Percentiles rank a stretch among this genome's conserved stretches.
These are phyloP conservation scores for Lithophane ornitopus DNA, from an alignment of 2,888 invertebrate genomes.

Conservation along the genomic window DNA sequence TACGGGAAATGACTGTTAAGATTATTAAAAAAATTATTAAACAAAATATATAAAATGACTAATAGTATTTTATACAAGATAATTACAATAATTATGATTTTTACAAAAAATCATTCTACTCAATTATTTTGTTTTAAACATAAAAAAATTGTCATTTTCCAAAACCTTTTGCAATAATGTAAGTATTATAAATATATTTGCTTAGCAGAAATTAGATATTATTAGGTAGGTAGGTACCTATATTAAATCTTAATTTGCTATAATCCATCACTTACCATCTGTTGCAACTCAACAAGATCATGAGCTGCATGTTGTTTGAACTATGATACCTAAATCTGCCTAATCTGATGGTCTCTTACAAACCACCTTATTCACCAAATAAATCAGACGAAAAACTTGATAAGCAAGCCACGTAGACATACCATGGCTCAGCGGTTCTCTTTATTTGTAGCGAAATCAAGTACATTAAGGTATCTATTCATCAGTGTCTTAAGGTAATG, in stretches of 20 bases:
- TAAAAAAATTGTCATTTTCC: too few species aligned
- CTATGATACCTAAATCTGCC: not conserved
- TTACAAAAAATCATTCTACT: too few species aligned
- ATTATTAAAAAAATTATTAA: not conserved
- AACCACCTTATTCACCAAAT: not conserved
- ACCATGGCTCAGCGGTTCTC: conserved; percentile 19
- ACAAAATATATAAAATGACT: not conserved
- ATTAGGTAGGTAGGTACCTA: too few species aligned
- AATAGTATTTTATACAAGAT: too few species aligned
- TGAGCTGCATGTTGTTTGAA: not conserved
- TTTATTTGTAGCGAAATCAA: conserved; percentile 32
- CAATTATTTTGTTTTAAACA: not conserved
- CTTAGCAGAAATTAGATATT: not conserved
- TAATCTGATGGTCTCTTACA: not conserved
- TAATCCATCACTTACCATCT: not conserved
- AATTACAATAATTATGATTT: not conserved
- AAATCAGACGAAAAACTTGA: conserved; percentile 1
- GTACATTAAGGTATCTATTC: conserved; percentile 48
- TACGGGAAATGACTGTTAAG: too few species aligned
- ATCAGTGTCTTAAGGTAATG: conserved; percentile 33
- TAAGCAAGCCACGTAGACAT: conserved; percentile 29
- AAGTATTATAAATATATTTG: too few species aligned
- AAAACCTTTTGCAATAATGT: not conserved
- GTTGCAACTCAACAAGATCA: not conserved
- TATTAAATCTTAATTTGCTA: not conserved